A percentile compares a stretch with the other conserved stretches of the same genome.
Evolutionary conservation across 2,113 vertebrate genomes (phyloP).

Genomic region (Charina bottae): DNA sequence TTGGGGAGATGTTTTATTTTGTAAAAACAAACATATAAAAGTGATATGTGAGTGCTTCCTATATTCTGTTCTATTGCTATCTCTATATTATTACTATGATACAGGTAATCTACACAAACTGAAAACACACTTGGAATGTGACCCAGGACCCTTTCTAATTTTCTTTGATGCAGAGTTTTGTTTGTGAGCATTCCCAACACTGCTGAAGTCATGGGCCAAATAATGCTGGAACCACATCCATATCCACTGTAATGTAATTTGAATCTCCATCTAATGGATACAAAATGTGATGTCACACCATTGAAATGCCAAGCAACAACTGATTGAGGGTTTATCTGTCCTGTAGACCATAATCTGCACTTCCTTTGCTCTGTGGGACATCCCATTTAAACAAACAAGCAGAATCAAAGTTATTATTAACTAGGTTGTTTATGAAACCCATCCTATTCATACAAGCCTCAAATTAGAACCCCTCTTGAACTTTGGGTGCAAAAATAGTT

Average conservation of each 20-base stretch:
- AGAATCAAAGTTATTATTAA: background rate
- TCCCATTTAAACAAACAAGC: background rate
- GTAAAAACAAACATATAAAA: too few relatives aligned
- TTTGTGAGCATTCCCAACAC: background rate
- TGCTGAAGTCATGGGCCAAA: background rate
- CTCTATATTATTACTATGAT: too few relatives aligned
- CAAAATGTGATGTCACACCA: background rate
- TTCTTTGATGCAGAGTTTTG: background rate
- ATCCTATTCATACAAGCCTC: background rate
- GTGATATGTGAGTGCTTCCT: too few relatives aligned
- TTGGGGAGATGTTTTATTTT: too few relatives aligned
- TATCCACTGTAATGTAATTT: background rate
- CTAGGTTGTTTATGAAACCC: background rate
- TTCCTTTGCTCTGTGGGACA: background rate
- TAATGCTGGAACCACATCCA: background rate
- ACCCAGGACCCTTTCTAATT: background rate
- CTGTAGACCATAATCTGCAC: background rate
- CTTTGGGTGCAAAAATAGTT: background rate
- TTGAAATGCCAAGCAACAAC: background rate
- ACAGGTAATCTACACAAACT: background rate
- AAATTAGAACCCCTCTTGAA: accelerated
- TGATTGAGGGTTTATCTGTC: background rate
- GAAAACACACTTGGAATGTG: background rate
- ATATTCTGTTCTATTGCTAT: too few relatives aligned
- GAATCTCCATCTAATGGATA: background rate